These are phyloP conservation scores for Norana najaformis DNA, from an alignment of 2,888 invertebrate species.

Conservation along the genomic window DNA sequence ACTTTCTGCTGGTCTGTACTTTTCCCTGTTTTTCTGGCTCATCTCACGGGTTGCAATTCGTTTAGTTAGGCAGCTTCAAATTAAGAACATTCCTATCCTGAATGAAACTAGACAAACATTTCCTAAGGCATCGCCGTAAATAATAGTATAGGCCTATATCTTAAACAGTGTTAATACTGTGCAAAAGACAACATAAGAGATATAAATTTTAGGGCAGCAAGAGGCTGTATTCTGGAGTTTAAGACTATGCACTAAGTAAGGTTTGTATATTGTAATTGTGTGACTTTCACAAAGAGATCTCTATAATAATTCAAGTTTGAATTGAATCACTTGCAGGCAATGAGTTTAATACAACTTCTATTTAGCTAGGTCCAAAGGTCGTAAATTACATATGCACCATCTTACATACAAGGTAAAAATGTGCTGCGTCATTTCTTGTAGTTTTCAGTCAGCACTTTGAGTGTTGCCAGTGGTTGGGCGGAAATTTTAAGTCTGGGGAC, in stretches of 20 bases:
- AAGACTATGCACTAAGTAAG: not conserved
- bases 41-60: not conserved
- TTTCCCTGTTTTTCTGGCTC: not conserved
- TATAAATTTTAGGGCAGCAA: not conserved
- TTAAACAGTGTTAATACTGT: not conserved
- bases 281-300: no score
- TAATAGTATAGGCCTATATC: not conserved
- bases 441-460: no score
- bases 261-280: not conserved
- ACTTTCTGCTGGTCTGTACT: not conserved
- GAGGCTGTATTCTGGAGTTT: not conserved
- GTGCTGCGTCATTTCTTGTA: no score
- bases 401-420: no score
- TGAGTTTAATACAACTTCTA: no score
- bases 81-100: not conserved
- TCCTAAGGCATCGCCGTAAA: not conserved
- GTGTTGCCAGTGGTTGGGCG: no score
- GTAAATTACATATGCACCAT: no score
- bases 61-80: not conserved
- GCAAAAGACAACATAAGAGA: not conserved
- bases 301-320: no score
- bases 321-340: no score
- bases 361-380: no score
- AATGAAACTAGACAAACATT: not conserved
- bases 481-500: no score